Base-by-base conservation (phyloP, 2,797 vertebrate species). In the Phrynocephalus forsythii region DNA sequence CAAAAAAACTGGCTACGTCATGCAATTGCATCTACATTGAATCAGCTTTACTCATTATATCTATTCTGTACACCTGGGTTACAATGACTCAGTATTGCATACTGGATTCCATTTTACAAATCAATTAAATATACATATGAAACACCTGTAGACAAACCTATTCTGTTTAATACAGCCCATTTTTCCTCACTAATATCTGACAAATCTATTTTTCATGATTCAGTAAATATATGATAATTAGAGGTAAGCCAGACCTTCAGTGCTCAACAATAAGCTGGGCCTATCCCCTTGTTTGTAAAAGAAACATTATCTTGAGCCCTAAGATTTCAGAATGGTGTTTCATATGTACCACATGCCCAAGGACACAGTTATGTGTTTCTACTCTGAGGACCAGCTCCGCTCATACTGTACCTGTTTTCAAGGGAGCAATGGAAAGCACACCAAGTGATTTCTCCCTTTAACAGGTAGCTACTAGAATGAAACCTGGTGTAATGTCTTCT, bases 181-280 rank as follows among this genome's bases (percentile, higher is more conserved):
- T 33, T 33, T 33, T 33, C 33, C 33, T 33, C 33, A 33, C 33
- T 33, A 33, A 33, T 33, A 33, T 33, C 33, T 33, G 33, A 33
- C 33, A 33, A 33, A 33, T 33, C 33, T 33, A 33, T 3, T 52
- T 10, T 79, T 81, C 73, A 88, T 60, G 33, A 33, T 78, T 50
- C 44, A 79, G 3, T 30, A 69, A 69, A 1, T 33, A 33, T 15
- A 22, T 68, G 9, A 24, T 52, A 68, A 72, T 68, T 68, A 22
- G 13, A 24, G 22, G 16, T 24, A 3, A 83, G 63, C 2, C 0
- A 82, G 78, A 18, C 48, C 22, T 11, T 85, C 73, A 33, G 0
- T 28, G 13, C 44, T 7, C 24, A n/a, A 66, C 9, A 83, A 44
- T 89, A 38, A 24, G 83, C 30, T 56, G 88, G 90, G 7, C 77